A percentile compares a stretch with the other conserved stretches of the same genome.
These are phyloP conservation scores for Aurelia sp. DNA, from an alignment of 30 jellyfish, hydroid and myxozoan genomes.

Conservation along the genomic window DNA sequence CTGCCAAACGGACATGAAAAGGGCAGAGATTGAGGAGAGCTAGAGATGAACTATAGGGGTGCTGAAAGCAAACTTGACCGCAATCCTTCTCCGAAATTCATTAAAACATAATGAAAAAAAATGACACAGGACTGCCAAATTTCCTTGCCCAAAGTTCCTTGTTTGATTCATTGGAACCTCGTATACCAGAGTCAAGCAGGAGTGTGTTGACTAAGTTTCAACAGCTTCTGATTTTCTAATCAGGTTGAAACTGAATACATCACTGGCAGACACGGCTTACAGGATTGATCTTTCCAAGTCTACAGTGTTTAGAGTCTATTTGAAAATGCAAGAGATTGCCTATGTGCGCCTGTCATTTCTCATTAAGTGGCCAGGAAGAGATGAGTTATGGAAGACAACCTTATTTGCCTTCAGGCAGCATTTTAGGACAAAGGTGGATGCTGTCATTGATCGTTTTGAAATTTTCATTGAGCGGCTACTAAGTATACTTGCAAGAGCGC, in stretches of 20 bases:
- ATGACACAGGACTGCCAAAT: slow-evolving; percentile 23
- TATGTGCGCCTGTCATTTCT: slow-evolving; percentile 22
- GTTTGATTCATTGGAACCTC: no score
- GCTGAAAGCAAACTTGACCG: neutral
- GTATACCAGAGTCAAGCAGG: neutral
- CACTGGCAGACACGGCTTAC: slow-evolving; percentile 23
- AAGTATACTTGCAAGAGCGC: slow-evolving; percentile 21
- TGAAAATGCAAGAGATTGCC: slow-evolving; percentile 35
- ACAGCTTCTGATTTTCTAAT: slow-evolving; percentile 6
- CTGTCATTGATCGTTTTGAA: slow-evolving; percentile 20
- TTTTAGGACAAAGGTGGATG: neutral
- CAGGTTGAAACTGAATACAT: neutral
- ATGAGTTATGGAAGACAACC: slow-evolving; percentile 34
- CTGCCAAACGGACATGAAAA: neutral
- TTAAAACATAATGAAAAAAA: neutral
- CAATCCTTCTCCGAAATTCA: slow-evolving; percentile 12
- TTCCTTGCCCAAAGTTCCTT: no score
- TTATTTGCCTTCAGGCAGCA: slow-evolving; percentile 16
- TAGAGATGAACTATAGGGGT: neutral
- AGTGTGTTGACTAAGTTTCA: slow-evolving; percentile 8
- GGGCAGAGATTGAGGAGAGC: neutral
- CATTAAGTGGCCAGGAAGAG: slow-evolving; percentile 65
- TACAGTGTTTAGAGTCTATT: slow-evolving; percentile 35
- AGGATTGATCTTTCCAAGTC: slow-evolving; percentile 20
- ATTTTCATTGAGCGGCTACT: slow-evolving; percentile 15